Evolutionary conservation across 2,113 vertebrate species (phyloP).

Genomic region (Hyperopisus bebe): DNA sequence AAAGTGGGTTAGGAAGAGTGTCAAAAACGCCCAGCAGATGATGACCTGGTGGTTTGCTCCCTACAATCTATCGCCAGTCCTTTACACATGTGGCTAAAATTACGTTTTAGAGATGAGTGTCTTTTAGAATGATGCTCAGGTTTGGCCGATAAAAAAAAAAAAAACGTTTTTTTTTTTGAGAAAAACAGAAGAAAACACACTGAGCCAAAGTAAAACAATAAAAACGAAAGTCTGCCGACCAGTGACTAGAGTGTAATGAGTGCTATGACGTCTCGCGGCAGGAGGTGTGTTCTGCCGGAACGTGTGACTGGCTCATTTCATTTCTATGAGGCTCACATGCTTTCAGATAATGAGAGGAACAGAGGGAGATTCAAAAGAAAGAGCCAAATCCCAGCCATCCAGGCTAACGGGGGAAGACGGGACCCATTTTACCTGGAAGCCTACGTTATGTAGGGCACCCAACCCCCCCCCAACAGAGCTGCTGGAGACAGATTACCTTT

Average conservation of each 20-base stretch:
- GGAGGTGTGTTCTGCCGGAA: not conserved
- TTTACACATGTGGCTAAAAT: not conserved
- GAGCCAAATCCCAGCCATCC: not conserved
- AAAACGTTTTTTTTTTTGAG: not conserved
- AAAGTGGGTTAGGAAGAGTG: not conserved
- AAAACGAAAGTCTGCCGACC: not conserved
- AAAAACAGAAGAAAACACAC: not conserved
- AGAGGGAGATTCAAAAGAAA: not conserved
- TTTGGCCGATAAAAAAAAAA: not conserved
- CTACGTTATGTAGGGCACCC: not conserved
- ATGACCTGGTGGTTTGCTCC: not conserved
- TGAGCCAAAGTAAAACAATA: not conserved
- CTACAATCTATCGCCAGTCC: not conserved
- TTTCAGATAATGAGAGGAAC: not conserved
- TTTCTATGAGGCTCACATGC: not conserved
- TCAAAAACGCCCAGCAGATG: not conserved
- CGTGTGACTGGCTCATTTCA: not conserved
- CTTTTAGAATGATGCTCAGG: not conserved
- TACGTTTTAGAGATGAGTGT: not conserved
- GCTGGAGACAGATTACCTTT: conserved; percentile 10
- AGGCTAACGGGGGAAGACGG: not conserved
- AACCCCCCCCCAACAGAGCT: not conserved
- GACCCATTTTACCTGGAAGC: not conserved
- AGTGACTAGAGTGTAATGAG: not conserved
- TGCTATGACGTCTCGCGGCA: not conserved